Evolutionary conservation across 2,797 vertebrate genomes (phyloP).

Genomic region (Poecilia gillii): DNA sequence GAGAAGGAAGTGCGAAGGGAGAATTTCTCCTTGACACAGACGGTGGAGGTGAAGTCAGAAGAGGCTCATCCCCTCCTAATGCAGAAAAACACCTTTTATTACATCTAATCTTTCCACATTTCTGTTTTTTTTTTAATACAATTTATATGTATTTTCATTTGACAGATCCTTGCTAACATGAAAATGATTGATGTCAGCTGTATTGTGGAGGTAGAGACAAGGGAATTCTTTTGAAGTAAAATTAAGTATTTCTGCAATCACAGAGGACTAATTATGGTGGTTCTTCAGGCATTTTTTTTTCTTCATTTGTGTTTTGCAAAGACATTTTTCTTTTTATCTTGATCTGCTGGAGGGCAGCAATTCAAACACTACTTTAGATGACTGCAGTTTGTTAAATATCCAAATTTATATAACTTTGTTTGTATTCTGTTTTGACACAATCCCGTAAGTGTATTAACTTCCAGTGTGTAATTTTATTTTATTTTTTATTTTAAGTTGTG

Average conservation of each 20-base stretch:
- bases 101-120: constrained; percentile 20
- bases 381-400: constrained; percentile 12
- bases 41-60: constrained; percentile 21
- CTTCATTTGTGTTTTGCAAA: constrained; percentile 13
- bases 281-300: not conserved
- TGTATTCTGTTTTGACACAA: constrained; percentile 29
- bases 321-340: constrained; percentile 2
- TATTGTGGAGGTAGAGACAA: constrained; percentile 13
- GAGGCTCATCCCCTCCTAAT: constrained; percentile 8
- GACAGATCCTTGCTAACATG: constrained; percentile 22
- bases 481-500: constrained; percentile 14
- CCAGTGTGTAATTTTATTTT: not conserved
- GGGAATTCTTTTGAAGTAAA: constrained; percentile 18
- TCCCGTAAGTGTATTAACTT: constrained; percentile 5
- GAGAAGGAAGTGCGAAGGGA: constrained; percentile 36
- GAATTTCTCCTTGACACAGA: constrained; percentile 19
- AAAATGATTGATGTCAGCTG: constrained; percentile 10
- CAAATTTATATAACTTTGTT: constrained; percentile 26
- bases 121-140: not conserved
- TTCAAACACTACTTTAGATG: constrained; percentile 11
- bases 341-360: constrained; percentile 4
- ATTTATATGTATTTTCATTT: constrained; percentile 2
- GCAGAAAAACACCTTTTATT: constrained; percentile 13
- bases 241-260: constrained; percentile 15
- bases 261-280: constrained; percentile 1